Conservation (phyloP, 1,140 invertebrate species). For the Meloidogyne hapla region DNA sequence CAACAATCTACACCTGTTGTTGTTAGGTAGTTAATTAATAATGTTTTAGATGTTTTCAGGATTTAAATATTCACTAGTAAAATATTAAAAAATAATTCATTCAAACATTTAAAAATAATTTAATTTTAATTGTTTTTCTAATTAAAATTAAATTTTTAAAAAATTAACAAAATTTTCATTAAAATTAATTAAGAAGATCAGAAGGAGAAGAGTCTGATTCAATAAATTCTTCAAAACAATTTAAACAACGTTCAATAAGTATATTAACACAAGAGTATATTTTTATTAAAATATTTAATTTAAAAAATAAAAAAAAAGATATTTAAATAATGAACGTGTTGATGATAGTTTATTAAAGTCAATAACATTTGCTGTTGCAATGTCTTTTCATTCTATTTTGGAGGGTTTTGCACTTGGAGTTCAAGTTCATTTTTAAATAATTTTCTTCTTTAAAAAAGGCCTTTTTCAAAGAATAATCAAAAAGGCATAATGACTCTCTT, state of each 20-base stretch:
- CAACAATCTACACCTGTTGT: background rate
- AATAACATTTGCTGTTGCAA: slow-evolving; percentile 61
- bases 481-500: slow-evolving; percentile 59
- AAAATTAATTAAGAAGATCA: background rate
- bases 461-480: slow-evolving; percentile 32
- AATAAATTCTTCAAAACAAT: background rate
- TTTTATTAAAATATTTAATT: background rate
- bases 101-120: too few relatives aligned
- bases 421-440: slow-evolving; percentile 32
- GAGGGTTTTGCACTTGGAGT: slow-evolving; percentile 62
- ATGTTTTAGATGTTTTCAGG: slow-evolving; percentile 52
- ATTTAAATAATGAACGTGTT: slow-evolving; percentile 30
- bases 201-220: slow-evolving; percentile 24
- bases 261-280: slow-evolving; percentile 24
- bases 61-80: background rate
- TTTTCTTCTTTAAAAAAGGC: slow-evolving; percentile 14
- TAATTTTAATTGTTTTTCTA: too few relatives aligned
- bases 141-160: background rate
- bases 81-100: too few relatives aligned
- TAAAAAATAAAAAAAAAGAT: slow-evolving; percentile 16
- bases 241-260: slow-evolving; percentile 27
- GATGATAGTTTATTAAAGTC: slow-evolving; percentile 53
- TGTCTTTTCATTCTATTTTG: slow-evolving; percentile 62
- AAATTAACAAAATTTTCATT: too few relatives aligned
- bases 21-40: background rate